A percentile compares a stretch with the other conserved stretches of the same genome.
Conservation (phyloP, 2,888 invertebrate genomes). For the Dicyrtomina minuta region DNA sequence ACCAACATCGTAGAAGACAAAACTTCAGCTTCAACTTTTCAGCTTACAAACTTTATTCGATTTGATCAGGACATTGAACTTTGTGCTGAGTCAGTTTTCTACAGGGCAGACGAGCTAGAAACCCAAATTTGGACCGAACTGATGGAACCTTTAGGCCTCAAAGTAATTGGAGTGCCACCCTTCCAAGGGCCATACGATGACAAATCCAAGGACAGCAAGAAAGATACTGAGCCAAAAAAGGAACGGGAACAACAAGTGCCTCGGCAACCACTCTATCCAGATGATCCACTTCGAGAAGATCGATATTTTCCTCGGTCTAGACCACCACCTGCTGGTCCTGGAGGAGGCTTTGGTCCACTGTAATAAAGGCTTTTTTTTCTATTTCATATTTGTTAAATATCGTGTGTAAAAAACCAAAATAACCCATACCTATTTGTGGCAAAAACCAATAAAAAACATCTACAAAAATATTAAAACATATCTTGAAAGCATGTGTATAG, state of each 20-base stretch:
- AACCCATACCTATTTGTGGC: no score
- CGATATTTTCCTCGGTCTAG: slow-evolving; percentile 22
- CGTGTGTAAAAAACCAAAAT: no score
- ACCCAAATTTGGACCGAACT: slow-evolving; percentile 41
- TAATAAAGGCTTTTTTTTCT: no score
- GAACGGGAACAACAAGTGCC: neutral
- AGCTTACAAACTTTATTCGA: slow-evolving; percentile 34
- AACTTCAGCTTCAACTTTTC: slow-evolving; percentile 44
- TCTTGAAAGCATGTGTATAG: no score
- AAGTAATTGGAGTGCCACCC: slow-evolving; percentile 39
- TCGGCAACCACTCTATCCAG: neutral
- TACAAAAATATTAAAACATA: no score
- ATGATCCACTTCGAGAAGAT: slow-evolving; percentile 28
- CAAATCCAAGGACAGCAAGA: no score
- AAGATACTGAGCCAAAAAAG: no score
- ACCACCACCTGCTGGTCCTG: slow-evolving; percentile 10
- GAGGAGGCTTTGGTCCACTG: slow-evolving; percentile 40
- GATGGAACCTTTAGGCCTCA: slow-evolving; percentile 46
- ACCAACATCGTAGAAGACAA: neutral
- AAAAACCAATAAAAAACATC: no score
- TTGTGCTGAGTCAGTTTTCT: slow-evolving; percentile 25
- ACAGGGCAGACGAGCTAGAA: slow-evolving; percentile 39
- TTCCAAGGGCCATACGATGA: slow-evolving; percentile 44
- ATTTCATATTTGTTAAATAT: no score
- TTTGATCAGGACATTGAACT: slow-evolving; percentile 1